Conservation (phyloP, 2,888 invertebrate species). For the Chloroclystis v-ata region DNA sequence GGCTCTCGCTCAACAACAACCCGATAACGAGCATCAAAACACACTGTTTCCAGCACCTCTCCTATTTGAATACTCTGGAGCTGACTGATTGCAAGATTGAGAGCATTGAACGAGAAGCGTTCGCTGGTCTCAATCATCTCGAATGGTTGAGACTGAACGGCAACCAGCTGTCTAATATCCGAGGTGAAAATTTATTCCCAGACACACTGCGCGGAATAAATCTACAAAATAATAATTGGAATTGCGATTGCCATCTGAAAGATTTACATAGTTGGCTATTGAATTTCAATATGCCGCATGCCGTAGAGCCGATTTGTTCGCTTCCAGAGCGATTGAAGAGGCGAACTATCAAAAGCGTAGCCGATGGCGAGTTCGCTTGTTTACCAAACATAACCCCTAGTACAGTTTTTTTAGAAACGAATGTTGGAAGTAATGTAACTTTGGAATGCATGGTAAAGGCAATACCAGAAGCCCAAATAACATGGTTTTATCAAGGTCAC, state of each 20-base stretch:
- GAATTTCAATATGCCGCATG: constrained; percentile 86
- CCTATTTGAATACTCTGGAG: constrained; percentile 88
- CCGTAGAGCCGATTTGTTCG: constrained; percentile 87
- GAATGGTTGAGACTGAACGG: constrained; percentile 91
- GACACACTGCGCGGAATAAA: constrained; percentile 87
- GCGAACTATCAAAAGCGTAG: constrained; percentile 82
- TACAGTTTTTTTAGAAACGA: constrained; percentile 85
- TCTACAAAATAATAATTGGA: constrained; percentile 92
- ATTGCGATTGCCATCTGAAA: constrained; percentile 89
- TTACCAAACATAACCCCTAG: constrained; percentile 87
- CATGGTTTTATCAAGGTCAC: constrained; percentile 91
- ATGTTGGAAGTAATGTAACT: constrained; percentile 89
- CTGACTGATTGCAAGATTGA: constrained; percentile 89
- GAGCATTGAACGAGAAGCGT: constrained; percentile 86
- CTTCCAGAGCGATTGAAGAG: constrained; percentile 83
- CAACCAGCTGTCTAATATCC: constrained; percentile 86
- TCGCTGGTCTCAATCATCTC: constrained; percentile 87
- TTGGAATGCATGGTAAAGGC: constrained; percentile 88
- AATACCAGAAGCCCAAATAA: constrained; percentile 87
- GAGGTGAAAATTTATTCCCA: constrained; percentile 84
- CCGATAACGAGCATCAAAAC: constrained; percentile 85
- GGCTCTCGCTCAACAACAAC: constrained; percentile 88
- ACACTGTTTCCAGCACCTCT: constrained; percentile 85
- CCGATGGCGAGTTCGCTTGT: constrained; percentile 86
- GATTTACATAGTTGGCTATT: constrained; percentile 88